Evolutionary conservation across 2,888 invertebrate species (phyloP).

Genomic region (Nomada fabriciana): DNA sequence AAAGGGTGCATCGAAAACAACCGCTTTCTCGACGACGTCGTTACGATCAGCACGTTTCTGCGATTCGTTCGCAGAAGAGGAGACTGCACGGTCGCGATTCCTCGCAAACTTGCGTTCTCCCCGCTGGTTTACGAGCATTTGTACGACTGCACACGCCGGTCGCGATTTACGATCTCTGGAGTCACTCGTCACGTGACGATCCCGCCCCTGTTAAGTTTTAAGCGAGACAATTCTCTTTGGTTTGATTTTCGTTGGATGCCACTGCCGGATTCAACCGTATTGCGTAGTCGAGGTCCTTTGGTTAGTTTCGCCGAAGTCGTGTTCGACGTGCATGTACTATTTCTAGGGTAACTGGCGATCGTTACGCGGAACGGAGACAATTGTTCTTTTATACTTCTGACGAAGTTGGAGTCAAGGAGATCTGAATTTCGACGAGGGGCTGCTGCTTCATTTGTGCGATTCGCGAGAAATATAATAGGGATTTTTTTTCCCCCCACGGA

Average conservation of each 20-base stretch:
- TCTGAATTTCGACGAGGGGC: too few relatives aligned
- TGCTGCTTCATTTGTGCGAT: too few relatives aligned
- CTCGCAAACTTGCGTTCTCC: slow-evolving; percentile 17
- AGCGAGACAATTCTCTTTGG: not conserved
- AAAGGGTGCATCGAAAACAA: slow-evolving; percentile 45
- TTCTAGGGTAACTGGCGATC: too few relatives aligned
- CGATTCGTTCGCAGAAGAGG: slow-evolving; percentile 17
- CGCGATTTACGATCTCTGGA: slow-evolving; percentile 43
- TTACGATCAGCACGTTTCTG: slow-evolving; percentile 46
- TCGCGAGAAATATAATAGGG: too few relatives aligned
- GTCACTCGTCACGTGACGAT: slow-evolving; percentile 9
- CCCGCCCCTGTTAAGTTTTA: slow-evolving; percentile 1
- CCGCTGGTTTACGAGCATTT: slow-evolving; percentile 30
- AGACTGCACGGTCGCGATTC: not conserved
- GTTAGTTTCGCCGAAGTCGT: too few relatives aligned
- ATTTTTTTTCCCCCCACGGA: too few relatives aligned
- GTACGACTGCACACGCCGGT: not conserved
- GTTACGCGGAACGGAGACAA: too few relatives aligned
- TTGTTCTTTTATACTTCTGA: too few relatives aligned
- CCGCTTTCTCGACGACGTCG: slow-evolving; percentile 2
- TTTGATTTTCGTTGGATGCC: not conserved
- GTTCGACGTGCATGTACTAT: too few relatives aligned
- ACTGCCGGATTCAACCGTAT: too few relatives aligned
- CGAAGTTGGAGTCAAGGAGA: too few relatives aligned
- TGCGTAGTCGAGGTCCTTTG: too few relatives aligned